Conservation (phyloP, 2,888 invertebrate genomes). For the Dryomyza anilis region DNA sequence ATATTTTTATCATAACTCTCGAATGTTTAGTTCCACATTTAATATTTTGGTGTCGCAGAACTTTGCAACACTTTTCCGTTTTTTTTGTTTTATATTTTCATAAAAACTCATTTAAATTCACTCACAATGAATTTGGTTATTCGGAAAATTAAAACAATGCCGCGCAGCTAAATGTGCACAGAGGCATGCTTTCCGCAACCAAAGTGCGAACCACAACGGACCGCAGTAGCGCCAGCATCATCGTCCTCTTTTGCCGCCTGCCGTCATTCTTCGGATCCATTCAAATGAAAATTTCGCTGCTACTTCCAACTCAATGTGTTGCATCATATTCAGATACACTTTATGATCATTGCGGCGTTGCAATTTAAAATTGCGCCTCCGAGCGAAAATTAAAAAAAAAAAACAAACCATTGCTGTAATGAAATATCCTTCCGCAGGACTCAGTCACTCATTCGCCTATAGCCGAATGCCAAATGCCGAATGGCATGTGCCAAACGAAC, state of each 20-base stretch:
- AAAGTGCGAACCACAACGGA: not conserved
- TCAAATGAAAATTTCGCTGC: conserved; percentile 20
- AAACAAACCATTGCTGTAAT: conserved; percentile 10
- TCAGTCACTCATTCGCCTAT: not conserved
- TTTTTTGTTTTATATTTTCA: not conserved
- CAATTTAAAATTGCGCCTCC: not conserved
- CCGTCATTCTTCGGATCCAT: conserved; percentile 13
- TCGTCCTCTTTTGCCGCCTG: not conserved
- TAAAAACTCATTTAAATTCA: conserved; percentile 22
- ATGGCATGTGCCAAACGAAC: not conserved
- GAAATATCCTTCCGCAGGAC: conserved; percentile 20
- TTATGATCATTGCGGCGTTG: conserved; percentile 6
- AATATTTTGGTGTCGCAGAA: not conserved
- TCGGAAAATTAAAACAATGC: conserved; percentile 38
- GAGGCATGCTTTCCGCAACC: conserved; percentile 47
- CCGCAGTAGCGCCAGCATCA: not conserved
- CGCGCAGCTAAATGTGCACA: conserved; percentile 46
- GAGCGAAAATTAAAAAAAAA: not conserved
- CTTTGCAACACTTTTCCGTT: conserved; percentile 2
- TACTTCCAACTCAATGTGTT: conserved; percentile 7
- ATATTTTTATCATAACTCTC: no score
- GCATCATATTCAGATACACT: no score
- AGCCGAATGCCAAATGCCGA: no score
- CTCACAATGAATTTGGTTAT: conserved; percentile 25
- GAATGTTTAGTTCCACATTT: conserved; percentile 5